Evolutionary conservation across 2,113 vertebrate genomes (phyloP), one percentile per base, ranked within the genome.

Genomic region (Zootoca vivipara): DNA sequence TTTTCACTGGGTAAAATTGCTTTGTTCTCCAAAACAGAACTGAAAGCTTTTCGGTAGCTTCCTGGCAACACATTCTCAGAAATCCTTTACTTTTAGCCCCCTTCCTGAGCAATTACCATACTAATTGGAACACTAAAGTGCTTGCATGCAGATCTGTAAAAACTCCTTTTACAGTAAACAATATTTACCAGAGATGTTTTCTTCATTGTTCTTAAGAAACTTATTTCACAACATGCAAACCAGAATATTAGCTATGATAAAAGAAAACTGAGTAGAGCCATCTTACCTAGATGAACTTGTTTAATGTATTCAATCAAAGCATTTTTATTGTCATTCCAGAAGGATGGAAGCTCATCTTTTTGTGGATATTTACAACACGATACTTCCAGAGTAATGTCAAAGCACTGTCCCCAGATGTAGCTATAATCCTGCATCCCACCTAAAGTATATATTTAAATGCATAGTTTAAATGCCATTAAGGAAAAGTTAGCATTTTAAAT

Each of bases 391-490:
- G 99, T 99, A 80, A 99, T 94, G 95, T 99, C 99, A 89, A 99
- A 96, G 94, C 99, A 99, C 85, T 99, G 98, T 86, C 96, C 97
- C 98, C 97, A 98, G 92, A 99, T 78, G 1, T 99, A 99, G 96
- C 99, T 99, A 93, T 98, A 99, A 94, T 99, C 99, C 96, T 99
- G 99, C 98, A 99, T 99, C 82, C 99, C 99, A 92, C 99, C 98
- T 99, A 92, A 83, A 94, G 89, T 82, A 26, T 85, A 22, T 77
- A 77, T 87, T 87, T 85, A 26, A 64, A 70, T 73, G 86, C 92
- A 89, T 72, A 18, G 70, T 33, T 64, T 78, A 78, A 90, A 90
- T 42, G 69, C 9, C 18, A 82, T 15, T 24, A 73, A 79, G 88
- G 89, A 79, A 87, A 40, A 86, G 33, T 77, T 40, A 28, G 28